These are phyloP conservation scores for Platorchestia sp. DNA, from an alignment of 1,140 invertebrate species.

Conservation along the genomic window DNA sequence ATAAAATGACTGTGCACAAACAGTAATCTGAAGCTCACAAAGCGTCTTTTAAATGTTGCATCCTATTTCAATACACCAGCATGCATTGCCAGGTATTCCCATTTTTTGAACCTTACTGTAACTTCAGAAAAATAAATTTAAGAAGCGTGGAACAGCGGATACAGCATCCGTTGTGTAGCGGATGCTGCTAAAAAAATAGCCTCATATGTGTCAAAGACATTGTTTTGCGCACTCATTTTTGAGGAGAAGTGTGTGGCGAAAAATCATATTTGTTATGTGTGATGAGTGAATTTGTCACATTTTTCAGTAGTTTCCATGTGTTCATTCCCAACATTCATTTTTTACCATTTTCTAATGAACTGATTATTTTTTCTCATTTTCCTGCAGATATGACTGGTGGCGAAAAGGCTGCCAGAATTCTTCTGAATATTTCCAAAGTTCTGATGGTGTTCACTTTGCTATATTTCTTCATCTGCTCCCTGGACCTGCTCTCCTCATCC, in stretches of 20 bases:
- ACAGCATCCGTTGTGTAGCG: background rate
- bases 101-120: too few species aligned
- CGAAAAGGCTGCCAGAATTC: background rate
- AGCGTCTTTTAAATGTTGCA: background rate
- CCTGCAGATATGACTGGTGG: conserved; percentile 30
- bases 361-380: background rate
- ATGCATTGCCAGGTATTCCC: too few species aligned
- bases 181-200: background rate
- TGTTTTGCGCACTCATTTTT: background rate
- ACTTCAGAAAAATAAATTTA: too few species aligned
- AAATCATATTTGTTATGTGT: too few species aligned
- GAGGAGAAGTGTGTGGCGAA: background rate
- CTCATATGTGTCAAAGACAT: background rate
- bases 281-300: too few species aligned
- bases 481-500: conserved; percentile 74
- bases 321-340: too few species aligned
- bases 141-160: background rate
- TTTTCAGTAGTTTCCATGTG: too few species aligned
- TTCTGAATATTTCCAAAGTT: conserved; percentile 68
- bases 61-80: background rate
- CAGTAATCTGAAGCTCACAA: background rate
- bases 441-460: conserved; percentile 71
- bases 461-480: conserved; percentile 76
- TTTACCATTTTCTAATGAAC: background rate
- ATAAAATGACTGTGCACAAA: background rate